phyloP scores from a whole-genome alignment of 2,888 invertebrate genomes.

The Pharmacophagus antenor region DNA sequence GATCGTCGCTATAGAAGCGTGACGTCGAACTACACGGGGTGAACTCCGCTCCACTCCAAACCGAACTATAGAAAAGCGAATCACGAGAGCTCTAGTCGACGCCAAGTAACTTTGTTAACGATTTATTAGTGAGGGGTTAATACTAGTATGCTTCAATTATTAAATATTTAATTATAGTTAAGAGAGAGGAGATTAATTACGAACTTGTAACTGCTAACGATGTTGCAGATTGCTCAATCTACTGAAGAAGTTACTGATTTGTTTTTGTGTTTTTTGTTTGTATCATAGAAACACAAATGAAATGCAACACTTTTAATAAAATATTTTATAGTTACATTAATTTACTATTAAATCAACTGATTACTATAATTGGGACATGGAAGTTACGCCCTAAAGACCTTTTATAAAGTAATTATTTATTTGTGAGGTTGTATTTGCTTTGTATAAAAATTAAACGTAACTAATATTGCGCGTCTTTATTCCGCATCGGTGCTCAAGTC shows the following conservation, averaged over 20 bases:
- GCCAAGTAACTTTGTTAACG: conserved; percentile 42
- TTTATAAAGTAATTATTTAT: no score
- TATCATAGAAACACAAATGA: no score
- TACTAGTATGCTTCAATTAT: conserved; percentile 64
- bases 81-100: conserved; percentile 57
- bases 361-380: no score
- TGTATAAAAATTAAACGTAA: not conserved
- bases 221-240: conserved; percentile 64
- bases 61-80: conserved; percentile 68
- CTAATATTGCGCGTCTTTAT: conserved; percentile 1
- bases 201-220: conserved; percentile 66
- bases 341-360: no score
- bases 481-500: not conserved
- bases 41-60: conserved; percentile 49
- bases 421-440: not conserved
- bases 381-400: no score
- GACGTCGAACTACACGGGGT: conserved; percentile 70
- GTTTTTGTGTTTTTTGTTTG: no score
- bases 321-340: no score
- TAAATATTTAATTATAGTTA: conserved; percentile 73
- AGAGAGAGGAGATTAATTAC: conserved; percentile 65
- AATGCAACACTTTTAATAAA: no score
- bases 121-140: conserved; percentile 60
- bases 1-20: conserved; percentile 70
- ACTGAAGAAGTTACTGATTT: not conserved